Evolutionary conservation across 1,140 invertebrate genomes (phyloP), one percentile per base, ranked within the genome.

Genomic region (Panonychus citri): DNA sequence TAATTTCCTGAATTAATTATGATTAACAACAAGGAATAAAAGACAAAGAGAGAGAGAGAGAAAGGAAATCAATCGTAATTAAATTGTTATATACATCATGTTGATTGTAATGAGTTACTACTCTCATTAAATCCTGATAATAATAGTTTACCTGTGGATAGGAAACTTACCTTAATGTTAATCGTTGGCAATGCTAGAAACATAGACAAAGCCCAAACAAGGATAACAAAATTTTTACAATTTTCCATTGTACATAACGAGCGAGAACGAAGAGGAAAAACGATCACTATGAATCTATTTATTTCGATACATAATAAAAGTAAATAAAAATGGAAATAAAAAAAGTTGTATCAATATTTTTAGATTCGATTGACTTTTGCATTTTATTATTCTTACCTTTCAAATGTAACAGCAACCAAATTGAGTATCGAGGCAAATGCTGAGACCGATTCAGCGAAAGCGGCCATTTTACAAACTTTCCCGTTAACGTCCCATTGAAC

Each of bases 111-210:
- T n/a, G n/a, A n/a, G n/a, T n/a, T n/a, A n/a, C n/a, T n/a, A n/a
- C n/a, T n/a, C n/a, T n/a, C n/a, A n/a, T n/a, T n/a, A n/a, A n/a
- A n/a, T n/a, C n/a, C n/a, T n/a, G n/a, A n/a, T n/a, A n/a, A n/a
- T n/a, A n/a, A n/a, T n/a, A n/a, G n/a, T n/a, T n/a, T n/a, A n/a
- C n/a, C n/a, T n/a, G n/a, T n/a, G n/a, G n/a, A n/a, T n/a, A n/a
- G n/a, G n/a, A 3, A 26, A 61, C 57, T 64, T 64, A 73, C 71
- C 66, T 68, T 70, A 13, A 66, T 66, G 25, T 64, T 59, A 19
- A 70, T 52, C 34, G 66, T 64, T 1, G 71, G 71, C 10, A 63
- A 52, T 1, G 71, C 64, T 27, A 73, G 57, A 2, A 71, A 26
- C 1, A 69, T 43, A 3, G 71, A 63, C 17, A 70, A 27, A 13